Evolutionary conservation across 2,797 vertebrate species (phyloP).

Genomic region (Simalia tracyae): DNA sequence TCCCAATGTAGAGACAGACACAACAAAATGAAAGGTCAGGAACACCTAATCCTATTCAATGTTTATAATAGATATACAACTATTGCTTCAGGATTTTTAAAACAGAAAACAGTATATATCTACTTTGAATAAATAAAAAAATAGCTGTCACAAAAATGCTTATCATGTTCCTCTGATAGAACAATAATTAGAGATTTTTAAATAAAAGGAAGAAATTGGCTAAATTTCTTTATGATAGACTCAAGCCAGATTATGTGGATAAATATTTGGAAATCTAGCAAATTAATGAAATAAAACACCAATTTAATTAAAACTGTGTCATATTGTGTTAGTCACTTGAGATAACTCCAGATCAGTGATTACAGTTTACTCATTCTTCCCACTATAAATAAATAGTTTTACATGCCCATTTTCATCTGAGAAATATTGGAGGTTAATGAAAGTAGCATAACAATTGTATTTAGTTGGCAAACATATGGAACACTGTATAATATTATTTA

Average conservation of each 20-base stretch:
- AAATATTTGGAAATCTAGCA: background rate
- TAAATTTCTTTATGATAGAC: background rate
- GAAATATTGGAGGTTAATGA: background rate
- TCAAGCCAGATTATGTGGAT: background rate
- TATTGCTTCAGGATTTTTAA: background rate
- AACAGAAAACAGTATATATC: background rate
- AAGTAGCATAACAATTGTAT: background rate
- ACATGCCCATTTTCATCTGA: background rate
- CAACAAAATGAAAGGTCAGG: background rate
- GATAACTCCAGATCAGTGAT: background rate
- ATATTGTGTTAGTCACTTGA: background rate
- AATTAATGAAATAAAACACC: background rate
- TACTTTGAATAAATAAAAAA: background rate
- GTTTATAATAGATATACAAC: background rate
- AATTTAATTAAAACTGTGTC: background rate
- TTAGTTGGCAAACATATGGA: background rate
- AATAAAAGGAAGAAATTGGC: background rate
- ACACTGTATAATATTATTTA: background rate
- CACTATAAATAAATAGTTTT: background rate
- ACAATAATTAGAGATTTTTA: background rate
- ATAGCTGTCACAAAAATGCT: background rate
- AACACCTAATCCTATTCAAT: background rate
- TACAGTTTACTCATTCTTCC: background rate
- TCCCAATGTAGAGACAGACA: background rate
- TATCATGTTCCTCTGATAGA: background rate